phyloP scores from a whole-genome alignment of 1,140 invertebrate genomes.

The Drosophila kurseongensis region DNA sequence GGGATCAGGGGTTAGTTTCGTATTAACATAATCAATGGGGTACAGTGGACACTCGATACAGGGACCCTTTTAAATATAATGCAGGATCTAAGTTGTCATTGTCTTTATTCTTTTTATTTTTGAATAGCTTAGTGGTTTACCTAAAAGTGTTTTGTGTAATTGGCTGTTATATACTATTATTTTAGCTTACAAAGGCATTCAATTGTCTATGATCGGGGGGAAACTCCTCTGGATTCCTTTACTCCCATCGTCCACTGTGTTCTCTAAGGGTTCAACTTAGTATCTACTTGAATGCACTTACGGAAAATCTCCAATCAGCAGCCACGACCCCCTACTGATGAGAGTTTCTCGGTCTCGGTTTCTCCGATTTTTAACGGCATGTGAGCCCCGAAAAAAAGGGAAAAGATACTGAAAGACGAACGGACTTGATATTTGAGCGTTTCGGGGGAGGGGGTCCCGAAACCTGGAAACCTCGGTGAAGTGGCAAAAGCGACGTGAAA shows the following conservation, averaged over 20 bases:
- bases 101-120: too few species aligned
- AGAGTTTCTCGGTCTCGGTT: conserved; percentile 44
- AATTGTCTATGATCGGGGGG: neutral
- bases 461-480: conserved; percentile 29
- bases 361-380: conserved; percentile 20
- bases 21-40: conserved; percentile 79
- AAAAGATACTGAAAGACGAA: conserved; percentile 16
- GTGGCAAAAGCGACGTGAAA: conserved; percentile 70
- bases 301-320: conserved; percentile 74
- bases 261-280: conserved; percentile 35
- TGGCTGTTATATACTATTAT: too few species aligned
- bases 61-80: neutral
- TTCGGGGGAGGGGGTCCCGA: conserved; percentile 7
- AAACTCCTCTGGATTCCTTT: too few species aligned
- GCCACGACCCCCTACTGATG: conserved; percentile 73
- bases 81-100: too few species aligned
- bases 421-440: conserved; percentile 60
- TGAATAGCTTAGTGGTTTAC: too few species aligned
- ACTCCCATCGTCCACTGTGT: conserved; percentile 20
- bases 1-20: conserved; percentile 42
- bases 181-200: too few species aligned
- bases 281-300: conserved; percentile 75
- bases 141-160: too few species aligned
- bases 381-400: conserved; percentile 10
- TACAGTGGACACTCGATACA: conserved; percentile 15